Base-by-base conservation (phyloP, 2,113 vertebrate species). In the Sinocyclocheilus grahami region DNA sequence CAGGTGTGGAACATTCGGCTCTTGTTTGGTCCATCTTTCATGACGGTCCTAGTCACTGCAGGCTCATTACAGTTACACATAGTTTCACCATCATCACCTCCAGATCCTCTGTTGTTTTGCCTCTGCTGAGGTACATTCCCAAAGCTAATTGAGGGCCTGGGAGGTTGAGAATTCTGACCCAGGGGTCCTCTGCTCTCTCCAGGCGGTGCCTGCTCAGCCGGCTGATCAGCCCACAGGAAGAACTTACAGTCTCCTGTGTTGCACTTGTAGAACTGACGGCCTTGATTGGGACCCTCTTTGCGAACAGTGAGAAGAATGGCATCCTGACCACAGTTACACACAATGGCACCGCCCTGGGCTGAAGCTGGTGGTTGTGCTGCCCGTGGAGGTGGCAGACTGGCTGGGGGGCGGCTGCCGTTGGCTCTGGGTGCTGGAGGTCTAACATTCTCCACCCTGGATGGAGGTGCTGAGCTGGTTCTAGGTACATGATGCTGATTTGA, bases 231-330 rank as follows among this genome's bases (percentile, higher is more conserved):
- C 98, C 98, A 99, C 39, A 99, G 95, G 39, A 99, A 99, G 89
- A 99, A 99, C 87, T 82, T 95, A 92, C 98, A 99, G 89, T 79
- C 55, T 0, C 95, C 87, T 0, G 89, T 0, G 0, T 71, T 87
- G 92, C 98, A 99, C 88, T 97, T 99, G 89, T 98, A 99, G 88
- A 99, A 99, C 83, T 93, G 95, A 0, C 97, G 94, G 3, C 98
- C 98, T 67, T 96, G 96, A 89, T 99, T 99, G 88, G 97, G 96
- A 0, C 98, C 97, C 0, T 97, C 97, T 85, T 99, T 99, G 65
- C 97, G 97, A 67, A 97, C 97, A 0, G 97, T 99, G 13, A 99
- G 94, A 85, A 97, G 94, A 85, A 96, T 11, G 0, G 97, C 97
- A 13, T 96, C 96, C 11, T 91, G 93, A 11, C 96, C 95, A 0